These are phyloP conservation scores for Capromys pilorides DNA, from an alignment of 2,797 vertebrate species.

Conservation along the genomic window DNA sequence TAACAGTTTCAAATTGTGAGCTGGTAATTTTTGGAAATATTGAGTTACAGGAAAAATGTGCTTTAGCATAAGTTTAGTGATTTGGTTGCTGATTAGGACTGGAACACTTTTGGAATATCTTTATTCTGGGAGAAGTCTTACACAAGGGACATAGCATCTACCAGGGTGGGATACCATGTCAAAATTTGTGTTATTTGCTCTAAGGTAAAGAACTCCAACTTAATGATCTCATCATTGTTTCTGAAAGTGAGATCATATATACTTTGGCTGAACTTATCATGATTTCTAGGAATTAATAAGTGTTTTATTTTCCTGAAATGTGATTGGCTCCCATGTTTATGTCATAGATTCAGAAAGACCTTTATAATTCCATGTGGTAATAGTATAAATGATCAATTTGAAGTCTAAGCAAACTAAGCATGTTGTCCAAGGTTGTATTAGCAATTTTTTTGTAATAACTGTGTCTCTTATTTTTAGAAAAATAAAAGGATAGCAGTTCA, in stretches of 20 bases:
- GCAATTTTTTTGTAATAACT: neutral
- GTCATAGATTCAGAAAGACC: neutral
- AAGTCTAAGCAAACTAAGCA: neutral
- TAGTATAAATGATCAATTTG: neutral
- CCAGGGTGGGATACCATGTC: neutral
- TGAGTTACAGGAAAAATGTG: neutral
- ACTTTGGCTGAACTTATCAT: neutral
- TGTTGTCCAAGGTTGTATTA: neutral
- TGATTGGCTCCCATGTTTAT: neutral
- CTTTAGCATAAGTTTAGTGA: neutral
- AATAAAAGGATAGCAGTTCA: neutral
- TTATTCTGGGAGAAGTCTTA: neutral
- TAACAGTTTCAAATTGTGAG: neutral
- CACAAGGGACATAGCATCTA: neutral
- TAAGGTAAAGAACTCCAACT: neutral
- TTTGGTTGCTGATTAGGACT: neutral
- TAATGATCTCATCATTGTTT: neutral
- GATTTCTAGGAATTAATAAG: neutral
- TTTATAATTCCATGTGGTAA: neutral
- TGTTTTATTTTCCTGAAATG: neutral
- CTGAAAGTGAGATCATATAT: neutral
- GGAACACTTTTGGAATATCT: neutral
- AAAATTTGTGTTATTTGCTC: slow-evolving; percentile 1
- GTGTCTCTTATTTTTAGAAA: neutral
- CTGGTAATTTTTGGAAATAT: neutral